phyloP scores from a whole-genome alignment of 2,888 invertebrate genomes.

The Agrotis ipsilon region DNA sequence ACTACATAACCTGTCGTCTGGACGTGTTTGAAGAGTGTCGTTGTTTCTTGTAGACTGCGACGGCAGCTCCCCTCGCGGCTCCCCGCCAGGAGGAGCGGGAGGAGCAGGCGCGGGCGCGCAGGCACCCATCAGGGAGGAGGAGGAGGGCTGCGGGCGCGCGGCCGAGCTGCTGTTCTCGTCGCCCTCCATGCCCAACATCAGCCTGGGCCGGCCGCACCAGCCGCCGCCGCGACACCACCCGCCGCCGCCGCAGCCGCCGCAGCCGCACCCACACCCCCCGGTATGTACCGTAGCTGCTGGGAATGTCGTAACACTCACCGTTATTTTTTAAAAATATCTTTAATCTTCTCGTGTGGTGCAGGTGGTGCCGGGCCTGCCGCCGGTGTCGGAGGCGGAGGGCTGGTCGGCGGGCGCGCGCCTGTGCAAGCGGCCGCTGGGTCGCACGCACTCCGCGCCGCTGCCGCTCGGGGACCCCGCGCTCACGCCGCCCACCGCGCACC shows the following conservation, averaged over 20 bases:
- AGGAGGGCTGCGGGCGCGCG: slow-evolving; percentile 93
- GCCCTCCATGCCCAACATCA: slow-evolving; percentile 99
- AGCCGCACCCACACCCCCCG: slow-evolving; percentile 89
- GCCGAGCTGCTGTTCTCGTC: slow-evolving; percentile 96
- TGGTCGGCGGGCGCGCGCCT: slow-evolving; percentile 93
- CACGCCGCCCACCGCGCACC: slow-evolving; percentile 90
- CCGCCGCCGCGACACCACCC: slow-evolving; percentile 93
- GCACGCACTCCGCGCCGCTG: slow-evolving; percentile 97
- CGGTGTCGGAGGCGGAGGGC: slow-evolving; percentile 95
- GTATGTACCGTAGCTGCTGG: slow-evolving; percentile 55
- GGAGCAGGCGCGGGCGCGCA: slow-evolving; percentile 89
- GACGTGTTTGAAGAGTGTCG: not conserved
- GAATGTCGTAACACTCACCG: not conserved
- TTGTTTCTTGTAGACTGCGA: slow-evolving; percentile 80
- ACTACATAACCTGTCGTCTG: not conserved
- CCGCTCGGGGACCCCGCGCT: slow-evolving; percentile 96
- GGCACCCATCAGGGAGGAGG: slow-evolving; percentile 96
- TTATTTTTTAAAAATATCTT: too few relatives aligned
- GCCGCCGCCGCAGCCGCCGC: slow-evolving; percentile 94
- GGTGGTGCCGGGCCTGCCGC: slow-evolving; percentile 77
- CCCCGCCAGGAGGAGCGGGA: slow-evolving; percentile 90
- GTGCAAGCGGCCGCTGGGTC: slow-evolving; percentile 95
- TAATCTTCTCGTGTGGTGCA: too few relatives aligned
- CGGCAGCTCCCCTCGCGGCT: slow-evolving; percentile 91
- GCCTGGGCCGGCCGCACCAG: slow-evolving; percentile 95